Percentiles rank a stretch among this genome's conserved stretches.
Conservation (phyloP, 2,888 invertebrate genomes). For the Dicranocentrus wangi region DNA sequence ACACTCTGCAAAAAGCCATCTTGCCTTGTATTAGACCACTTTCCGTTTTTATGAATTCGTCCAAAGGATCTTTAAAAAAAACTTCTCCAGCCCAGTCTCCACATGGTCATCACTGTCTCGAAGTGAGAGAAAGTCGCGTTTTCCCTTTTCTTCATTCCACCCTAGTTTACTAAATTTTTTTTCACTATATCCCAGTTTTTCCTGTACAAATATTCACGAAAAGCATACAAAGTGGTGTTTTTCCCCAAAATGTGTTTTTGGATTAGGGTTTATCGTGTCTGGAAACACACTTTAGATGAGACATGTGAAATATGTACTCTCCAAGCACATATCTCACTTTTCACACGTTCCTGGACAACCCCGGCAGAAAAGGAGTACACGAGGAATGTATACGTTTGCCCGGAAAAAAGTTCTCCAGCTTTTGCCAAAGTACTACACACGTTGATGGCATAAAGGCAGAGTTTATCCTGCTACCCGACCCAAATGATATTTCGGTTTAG, state of each 20-base stretch:
- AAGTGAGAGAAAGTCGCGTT: neutral
- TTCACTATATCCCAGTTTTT: neutral
- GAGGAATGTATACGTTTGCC: neutral
- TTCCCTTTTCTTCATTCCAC: neutral
- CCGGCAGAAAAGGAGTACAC: neutral
- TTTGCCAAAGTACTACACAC: neutral
- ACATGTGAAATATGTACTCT: conserved; percentile 57
- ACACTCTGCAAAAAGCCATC: conserved; percentile 22
- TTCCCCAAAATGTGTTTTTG: conserved; percentile 54
- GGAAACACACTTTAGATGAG: conserved; percentile 50
- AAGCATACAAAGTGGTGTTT: conserved; percentile 55
- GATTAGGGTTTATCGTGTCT: conserved; percentile 60
- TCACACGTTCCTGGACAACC: conserved; percentile 43
- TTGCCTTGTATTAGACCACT: neutral
- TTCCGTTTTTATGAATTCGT: conserved; percentile 2
- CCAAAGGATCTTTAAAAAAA: neutral
- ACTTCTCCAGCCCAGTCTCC: no score
- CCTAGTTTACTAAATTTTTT: no score
- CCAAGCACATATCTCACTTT: conserved; percentile 57
- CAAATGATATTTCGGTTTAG: no score
- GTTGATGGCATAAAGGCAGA: neutral
- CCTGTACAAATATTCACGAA: conserved; percentile 31
- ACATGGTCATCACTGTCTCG: neutral
- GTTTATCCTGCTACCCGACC: no score
- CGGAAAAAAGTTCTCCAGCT: neutral